Conservation (phyloP, 1,140 invertebrate species). For the Aphidius ervi region DNA sequence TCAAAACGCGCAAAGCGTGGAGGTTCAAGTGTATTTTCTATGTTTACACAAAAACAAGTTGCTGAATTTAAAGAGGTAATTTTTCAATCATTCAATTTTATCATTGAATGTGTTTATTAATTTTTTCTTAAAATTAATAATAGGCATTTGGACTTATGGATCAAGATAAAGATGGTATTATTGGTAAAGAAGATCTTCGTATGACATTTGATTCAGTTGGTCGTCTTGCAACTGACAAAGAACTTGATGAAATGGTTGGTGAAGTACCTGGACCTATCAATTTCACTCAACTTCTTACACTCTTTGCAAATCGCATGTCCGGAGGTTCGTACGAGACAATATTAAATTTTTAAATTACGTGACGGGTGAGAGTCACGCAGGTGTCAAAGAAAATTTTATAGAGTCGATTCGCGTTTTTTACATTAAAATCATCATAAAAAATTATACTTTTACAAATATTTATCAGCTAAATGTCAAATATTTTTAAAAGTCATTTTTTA, state of each 20-base stretch:
- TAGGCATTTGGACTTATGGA: constrained; percentile 98
- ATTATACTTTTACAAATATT: no score
- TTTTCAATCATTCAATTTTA: not conserved
- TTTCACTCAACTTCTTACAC: constrained; percentile 89
- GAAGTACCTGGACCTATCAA: constrained; percentile 91
- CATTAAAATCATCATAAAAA: no score
- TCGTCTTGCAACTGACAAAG: constrained; percentile 83
- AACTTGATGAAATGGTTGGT: constrained; percentile 84
- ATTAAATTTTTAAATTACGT: constrained; percentile 23
- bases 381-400: constrained; percentile 22
- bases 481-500: no score
- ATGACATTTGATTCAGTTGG: constrained; percentile 94
- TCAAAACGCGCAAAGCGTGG: constrained; percentile 71
- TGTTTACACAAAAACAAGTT: constrained; percentile 92
- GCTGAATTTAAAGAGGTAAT: constrained; percentile 92
- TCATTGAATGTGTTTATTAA: not conserved
- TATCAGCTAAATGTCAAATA: no score
- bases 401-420: constrained; percentile 14
- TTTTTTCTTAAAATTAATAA: not conserved
- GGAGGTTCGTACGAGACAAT: constrained; percentile 45
- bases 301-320: constrained; percentile 87
- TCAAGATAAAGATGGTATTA: constrained; percentile 96
- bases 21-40: constrained; percentile 91
- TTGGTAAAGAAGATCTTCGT: constrained; percentile 92
- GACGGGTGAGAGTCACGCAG: constrained; percentile 28